Base-by-base conservation (phyloP, 2,888 invertebrate species). In the Platerodrilus igneus region DNA sequence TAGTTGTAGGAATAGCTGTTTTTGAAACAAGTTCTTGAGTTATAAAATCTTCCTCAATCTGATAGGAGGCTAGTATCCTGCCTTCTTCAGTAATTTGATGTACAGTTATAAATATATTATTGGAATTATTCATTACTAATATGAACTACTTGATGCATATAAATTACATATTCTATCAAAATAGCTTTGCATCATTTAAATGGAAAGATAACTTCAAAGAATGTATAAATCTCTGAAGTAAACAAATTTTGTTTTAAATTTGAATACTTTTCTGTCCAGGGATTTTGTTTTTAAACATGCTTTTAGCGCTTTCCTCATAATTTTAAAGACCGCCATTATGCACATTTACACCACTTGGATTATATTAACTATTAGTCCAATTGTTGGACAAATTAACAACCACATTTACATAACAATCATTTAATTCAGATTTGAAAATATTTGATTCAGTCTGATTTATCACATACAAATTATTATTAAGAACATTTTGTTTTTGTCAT, bases 41-140 rank as follows among this genome's bases (percentile, higher is more conserved):
- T 27, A 51, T 43, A 32, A 57, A 50, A 45, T 65, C 63, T 37
- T 57, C 50, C 51, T 62, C 60, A 35, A 60, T 55, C 47, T 57
- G 54, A 32, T 50, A 44, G 18, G 60, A 58, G 37, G 50, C 50
- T n/a, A n/a, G n/a, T 22, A 56, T 47, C 13, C 43, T 47, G 23
- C 59, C 59, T 45, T 60, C 57, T 17, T 57, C 48, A 34, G 44
- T 41, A 15, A 62, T 53, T 34, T 47, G 55, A 46, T 61, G 58
- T 22, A 65, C 53, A 41, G 60, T 61, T 39, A 63, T 50, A 47
- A 57, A 53, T 47, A 55, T 55, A 47, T 57, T 57, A 53, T 62
- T 58, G 37, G 53, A 47, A 45, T 47, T 56, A 49, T 56, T 57
- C 60, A 61, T 60, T 31, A n/a, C 32, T 28, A 32, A 45, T 50